Conservation (phyloP, 1,140 invertebrate genomes). For the Acromyrmex heyeri region DNA sequence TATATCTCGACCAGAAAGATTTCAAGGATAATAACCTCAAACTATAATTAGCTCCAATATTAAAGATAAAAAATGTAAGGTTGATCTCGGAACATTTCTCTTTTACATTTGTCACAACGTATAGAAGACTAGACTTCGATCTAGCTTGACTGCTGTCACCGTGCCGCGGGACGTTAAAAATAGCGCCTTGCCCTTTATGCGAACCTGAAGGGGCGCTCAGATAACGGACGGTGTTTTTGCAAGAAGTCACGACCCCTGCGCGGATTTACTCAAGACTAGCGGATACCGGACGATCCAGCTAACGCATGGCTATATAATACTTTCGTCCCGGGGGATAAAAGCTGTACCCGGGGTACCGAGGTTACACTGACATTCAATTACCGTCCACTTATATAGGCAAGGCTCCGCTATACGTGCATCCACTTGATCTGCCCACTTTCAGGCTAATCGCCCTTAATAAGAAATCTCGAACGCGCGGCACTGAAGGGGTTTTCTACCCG, state of each 20-base stretch:
- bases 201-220: conserved; percentile 6
- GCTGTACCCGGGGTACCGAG: conserved; percentile 26
- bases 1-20: neutral
- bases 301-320: conserved; percentile 49
- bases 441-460: conserved; percentile 74
- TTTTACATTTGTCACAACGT: neutral
- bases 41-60: neutral
- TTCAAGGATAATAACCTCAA: neutral
- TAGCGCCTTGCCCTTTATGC: neutral
- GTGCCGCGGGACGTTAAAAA: neutral
- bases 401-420: conserved; percentile 63
- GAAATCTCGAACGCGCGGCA: conserved; percentile 62
- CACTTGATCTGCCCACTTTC: conserved; percentile 68
- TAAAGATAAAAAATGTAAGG: neutral
- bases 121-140: neutral
- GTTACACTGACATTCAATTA: conserved; percentile 76
- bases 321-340: conserved; percentile 56
- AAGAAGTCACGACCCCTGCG: conserved; percentile 29
- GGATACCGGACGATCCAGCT: conserved; percentile 25
- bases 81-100: neutral
- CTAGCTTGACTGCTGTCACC: neutral
- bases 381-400: conserved; percentile 70
- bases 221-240: conserved; percentile 52
- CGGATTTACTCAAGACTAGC: conserved; percentile 18
- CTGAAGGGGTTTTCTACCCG: conserved; percentile 55